Conservation (phyloP, 2,797 vertebrate species). For the Neopelma chrysocephalum region DNA sequence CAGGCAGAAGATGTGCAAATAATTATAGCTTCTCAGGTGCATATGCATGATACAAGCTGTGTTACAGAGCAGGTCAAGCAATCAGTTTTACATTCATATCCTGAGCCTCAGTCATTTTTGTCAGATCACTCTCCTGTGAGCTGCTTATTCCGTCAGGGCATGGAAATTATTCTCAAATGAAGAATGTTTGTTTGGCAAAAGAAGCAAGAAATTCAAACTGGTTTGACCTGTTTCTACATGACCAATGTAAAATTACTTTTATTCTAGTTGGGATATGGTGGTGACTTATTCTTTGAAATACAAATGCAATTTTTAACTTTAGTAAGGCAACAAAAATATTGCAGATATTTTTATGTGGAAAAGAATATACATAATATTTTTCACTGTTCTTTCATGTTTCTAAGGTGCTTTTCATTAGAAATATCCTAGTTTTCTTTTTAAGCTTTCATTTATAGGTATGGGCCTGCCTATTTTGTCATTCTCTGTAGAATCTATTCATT, state of each 20-base stretch:
- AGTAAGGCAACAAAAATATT: background rate
- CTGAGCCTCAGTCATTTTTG: conserved; percentile 37
- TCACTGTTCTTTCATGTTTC: background rate
- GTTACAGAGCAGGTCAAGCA: conserved; percentile 44
- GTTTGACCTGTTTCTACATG: conserved; percentile 51
- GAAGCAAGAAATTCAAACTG: conserved; percentile 33
- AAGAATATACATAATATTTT: background rate
- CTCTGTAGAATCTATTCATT: conserved; percentile 8
- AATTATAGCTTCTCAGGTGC: conserved; percentile 53
- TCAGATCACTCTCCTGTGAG: conserved; percentile 55
- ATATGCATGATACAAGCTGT: conserved; percentile 33
- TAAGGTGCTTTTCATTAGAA: conserved; percentile 12
- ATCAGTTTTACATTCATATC: conserved; percentile 55
- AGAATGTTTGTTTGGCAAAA: conserved; percentile 2
- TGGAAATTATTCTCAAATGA: conserved; percentile 57
- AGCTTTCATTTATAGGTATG: background rate
- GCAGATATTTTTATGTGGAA: background rate
- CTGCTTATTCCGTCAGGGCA: conserved; percentile 37
- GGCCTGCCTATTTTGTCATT: background rate
- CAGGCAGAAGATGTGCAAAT: conserved; percentile 51
- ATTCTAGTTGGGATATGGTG: background rate
- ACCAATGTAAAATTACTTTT: background rate
- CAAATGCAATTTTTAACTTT: background rate
- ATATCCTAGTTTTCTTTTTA: background rate
- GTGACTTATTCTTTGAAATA: conserved; percentile 26